Conservation (phyloP, 2,888 invertebrate species). For the Lamellibrachia columna region DNA sequence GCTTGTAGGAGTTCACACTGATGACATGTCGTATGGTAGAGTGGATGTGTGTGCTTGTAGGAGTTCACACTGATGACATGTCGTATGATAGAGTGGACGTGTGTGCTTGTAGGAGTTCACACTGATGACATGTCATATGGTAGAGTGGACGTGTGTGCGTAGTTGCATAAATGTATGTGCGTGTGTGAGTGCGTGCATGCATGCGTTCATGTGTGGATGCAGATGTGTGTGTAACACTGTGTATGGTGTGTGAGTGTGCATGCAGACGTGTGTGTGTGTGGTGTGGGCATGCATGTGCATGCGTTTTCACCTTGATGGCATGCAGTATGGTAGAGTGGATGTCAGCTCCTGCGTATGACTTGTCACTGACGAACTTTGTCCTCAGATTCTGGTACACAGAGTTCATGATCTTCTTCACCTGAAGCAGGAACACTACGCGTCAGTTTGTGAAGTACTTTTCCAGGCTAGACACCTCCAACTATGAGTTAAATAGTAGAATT, state of each 20-base stretch:
- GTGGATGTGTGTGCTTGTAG: background rate
- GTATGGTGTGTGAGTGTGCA: background rate
- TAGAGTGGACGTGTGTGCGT: no score
- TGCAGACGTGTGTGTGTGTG: background rate
- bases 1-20: no score
- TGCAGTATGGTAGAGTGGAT: constrained; percentile 52
- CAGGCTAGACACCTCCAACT: background rate
- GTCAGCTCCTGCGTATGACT: constrained; percentile 53
- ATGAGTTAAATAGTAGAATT: background rate
- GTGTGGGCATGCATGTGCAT: no score
- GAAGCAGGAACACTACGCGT: constrained; percentile 24
- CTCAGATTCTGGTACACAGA: constrained; percentile 55
- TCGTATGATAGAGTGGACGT: constrained; percentile 49
- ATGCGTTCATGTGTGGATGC: background rate
- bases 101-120: background rate
- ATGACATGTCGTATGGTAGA: no score
- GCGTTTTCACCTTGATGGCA: constrained; percentile 53
- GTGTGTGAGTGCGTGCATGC: background rate
- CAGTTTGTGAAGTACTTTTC: background rate
- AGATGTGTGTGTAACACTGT: background rate
- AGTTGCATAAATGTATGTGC: background rate
- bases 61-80: constrained; percentile 54
- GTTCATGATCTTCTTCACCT: constrained; percentile 64
- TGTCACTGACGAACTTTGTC: constrained; percentile 52
- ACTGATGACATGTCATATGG: no score